Evolutionary conservation across 2,113 vertebrate genomes (phyloP), one percentile per base, ranked within the genome.

Genomic region (Monopterus albus): DNA sequence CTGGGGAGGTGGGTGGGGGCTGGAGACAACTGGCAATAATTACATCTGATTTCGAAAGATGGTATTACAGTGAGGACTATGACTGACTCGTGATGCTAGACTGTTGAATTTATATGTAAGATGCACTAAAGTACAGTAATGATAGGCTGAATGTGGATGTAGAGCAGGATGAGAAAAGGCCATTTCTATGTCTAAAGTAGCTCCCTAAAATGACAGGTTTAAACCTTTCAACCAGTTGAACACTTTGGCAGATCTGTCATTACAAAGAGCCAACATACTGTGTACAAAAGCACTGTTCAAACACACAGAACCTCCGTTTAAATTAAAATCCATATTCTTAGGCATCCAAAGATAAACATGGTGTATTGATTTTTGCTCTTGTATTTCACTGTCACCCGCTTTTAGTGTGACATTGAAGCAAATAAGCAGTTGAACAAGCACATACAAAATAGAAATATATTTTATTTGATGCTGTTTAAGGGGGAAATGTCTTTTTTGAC

Each of bases 1-100:
- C 68, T 63, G 39, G 76, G 51, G 69, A 59, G 74, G 75, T 76
- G 64, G 75, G 73, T 57, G 75, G 53, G 58, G 49, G 59, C 51
- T 35, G 52, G 47, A 67, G 75, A 67, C 57, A 59, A 75, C 21
- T 13, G 20, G 58, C 6, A 60, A 49, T 42, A 39, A 79, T 74
- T 64, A 55, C 52, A 51, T 78, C 31, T 51, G 51, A 78, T 72
- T 15, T 20, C 42, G 52, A 36, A 18, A 55, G 36, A 57, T 25
- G 68, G 59, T 4, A 38, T 39, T 13, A 28, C 10, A 36, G 38
- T 0, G 4, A 68, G 57, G 43, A 57, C 18, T n/a, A 46, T 53
- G 39, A 53, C 13, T 59, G 42, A 73, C 64, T 68, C 36, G 23
- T 42, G 39, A 66, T 1, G 6, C 40, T 31, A 26, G 21, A 23